These are phyloP conservation scores for Drosophila putrida DNA, from an alignment of 2,888 invertebrate genomes.

Conservation along the genomic window DNA sequence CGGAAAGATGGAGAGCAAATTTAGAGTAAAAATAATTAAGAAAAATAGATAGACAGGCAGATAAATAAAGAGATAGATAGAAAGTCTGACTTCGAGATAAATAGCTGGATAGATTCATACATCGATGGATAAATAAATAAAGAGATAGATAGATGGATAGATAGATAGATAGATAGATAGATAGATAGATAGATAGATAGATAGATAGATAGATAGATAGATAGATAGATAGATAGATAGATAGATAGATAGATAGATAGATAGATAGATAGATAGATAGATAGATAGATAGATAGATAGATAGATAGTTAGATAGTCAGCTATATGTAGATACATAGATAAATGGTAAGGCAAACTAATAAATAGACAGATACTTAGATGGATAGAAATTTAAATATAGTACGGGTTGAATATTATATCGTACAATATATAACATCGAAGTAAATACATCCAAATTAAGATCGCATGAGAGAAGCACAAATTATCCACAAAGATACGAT, in stretches of 20 bases:
- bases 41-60: neutral
- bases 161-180: neutral
- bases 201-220: too few species aligned
- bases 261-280: neutral
- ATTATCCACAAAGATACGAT: neutral
- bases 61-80: neutral
- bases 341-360: too few species aligned
- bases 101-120: neutral
- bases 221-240: too few species aligned
- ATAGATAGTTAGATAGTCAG: neutral
- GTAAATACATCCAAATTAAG: too few species aligned
- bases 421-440: too few species aligned
- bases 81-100: neutral
- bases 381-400: neutral
- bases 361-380: neutral
- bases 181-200: neutral
- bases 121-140: neutral
- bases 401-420: too few species aligned
- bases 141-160: neutral
- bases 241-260: neutral
- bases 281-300: neutral
- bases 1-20: neutral
- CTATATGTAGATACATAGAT: neutral
- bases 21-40: neutral
- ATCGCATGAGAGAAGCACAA: neutral